Evolutionary conservation across 1,140 invertebrate genomes (phyloP), one percentile per base, ranked within the genome.

Genomic region (Elymnias hypermnestra): DNA sequence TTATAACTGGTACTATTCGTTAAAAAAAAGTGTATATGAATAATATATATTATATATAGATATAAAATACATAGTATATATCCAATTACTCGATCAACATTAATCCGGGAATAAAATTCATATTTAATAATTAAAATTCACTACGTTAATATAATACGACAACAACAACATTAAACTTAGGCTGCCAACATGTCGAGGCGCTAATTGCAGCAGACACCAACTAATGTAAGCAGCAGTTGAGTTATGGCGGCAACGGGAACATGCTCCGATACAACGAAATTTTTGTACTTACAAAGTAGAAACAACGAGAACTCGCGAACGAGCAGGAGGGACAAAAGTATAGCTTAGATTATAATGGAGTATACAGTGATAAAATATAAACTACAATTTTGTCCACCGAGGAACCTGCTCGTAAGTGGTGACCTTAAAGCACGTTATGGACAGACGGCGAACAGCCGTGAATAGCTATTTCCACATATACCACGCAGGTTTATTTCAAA

Each of bases 1-100:
- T 56, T 62, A 60, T 47, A 59, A 72, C 63, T 64, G 70, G 57
- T 62, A 76, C 62, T 70, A 72, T n/a, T 66, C 51, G 54, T 62
- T 67, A 64, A 71, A 70, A 66, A 64, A 72, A 69, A 77, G 72
- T 79, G 75, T 81, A 83, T 81, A 83, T 75, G 74, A 83, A 78
- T 78, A 79, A 72, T 72, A 76, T 75, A 76, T 76, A 72, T 64
- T 42, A 76, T 76, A 72, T 63, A 46, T 42, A 76, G 74, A 72
- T 63, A 46, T 51, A 43, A 33, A 15, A 57, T 57, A 48, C 26
- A 60, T 59, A 49, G 62, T 61, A 70, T 64, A 78, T 72, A 72
- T 47, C 48, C 46, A 53, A 49, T 50, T 52, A 60, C 23, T 69
- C 50, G n/a, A 64, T 67, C 62, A 78, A 73, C 70, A 72, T 68